Evolutionary conservation across 2,113 vertebrate species (phyloP), one percentile per base, ranked within the genome.

Genomic region (Saccopteryx leptura): DNA sequence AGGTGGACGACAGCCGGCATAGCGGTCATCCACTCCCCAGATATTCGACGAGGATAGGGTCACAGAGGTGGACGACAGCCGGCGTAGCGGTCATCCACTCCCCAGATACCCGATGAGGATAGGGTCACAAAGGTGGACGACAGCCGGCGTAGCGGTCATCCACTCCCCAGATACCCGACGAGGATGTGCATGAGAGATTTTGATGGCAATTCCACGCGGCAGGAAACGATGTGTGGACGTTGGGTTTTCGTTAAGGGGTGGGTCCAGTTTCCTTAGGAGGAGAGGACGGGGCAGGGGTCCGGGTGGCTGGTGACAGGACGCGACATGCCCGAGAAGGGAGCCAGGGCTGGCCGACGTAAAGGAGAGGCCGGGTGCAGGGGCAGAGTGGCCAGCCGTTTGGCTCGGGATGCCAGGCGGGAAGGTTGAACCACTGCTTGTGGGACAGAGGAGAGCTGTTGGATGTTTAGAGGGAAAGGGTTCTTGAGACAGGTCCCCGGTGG

Each of bases 401-500:
- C 63, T 68, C 7, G 46, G 52, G 31, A 52, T 2, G 48, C 75
- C 26, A 0, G 15, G 1, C 1, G 7, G 74, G 39, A 75, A 8
- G 48, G 46, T 31, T 26, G 18, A 39, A 7, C n/a, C 52, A 3
- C 1, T 8, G 24, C 13, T 21, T 50, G 5, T 21, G 56, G 50
- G 56, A 8, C 10, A 33, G 24, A 85, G 28, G 52, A 15, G 23
- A 28, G 18, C n/a, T 76, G 69, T 9, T 1, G 4, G 87, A 75
- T 19, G 17, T 46, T 72, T 14, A 3, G 13, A 24, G 56, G 28
- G 61, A 66, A 78, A 26, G 58, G 6, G 28, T 17, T 21, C 74
- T 9, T 4, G 68, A 61, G 39, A 5, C 19, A 4, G 26, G 33
- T 1, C 17, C 21, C 1, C 0, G 0, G 2, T 8, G 66, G 31